Evolutionary conservation across 2,888 invertebrate species (phyloP).

Genomic region (Agrotis puta): DNA sequence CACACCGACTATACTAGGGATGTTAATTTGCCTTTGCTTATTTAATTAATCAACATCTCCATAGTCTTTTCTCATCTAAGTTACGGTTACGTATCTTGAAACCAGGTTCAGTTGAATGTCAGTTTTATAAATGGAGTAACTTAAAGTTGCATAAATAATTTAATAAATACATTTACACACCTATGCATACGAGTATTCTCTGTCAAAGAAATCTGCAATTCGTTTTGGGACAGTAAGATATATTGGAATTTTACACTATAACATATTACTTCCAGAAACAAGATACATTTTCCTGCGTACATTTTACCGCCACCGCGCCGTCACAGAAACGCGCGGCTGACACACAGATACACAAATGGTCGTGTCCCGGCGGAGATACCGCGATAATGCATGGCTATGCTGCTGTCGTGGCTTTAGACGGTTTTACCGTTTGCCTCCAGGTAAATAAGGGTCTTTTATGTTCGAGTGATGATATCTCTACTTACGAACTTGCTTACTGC

Average conservation of each 20-base stretch:
- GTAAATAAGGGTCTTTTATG: neutral
- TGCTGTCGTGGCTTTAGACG: slow-evolving; percentile 18
- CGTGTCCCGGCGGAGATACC: slow-evolving; percentile 25
- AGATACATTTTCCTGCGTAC: neutral
- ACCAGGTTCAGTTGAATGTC: too few relatives aligned
- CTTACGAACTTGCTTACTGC: neutral
- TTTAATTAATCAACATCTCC: neutral
- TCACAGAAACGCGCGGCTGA: slow-evolving; percentile 14
- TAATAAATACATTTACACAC: neutral
- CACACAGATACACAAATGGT: slow-evolving; percentile 28
- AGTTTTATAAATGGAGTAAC: too few relatives aligned
- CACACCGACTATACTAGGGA: too few relatives aligned
- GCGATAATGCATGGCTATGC: slow-evolving; percentile 33
- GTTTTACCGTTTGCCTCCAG: neutral
- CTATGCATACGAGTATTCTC: too few relatives aligned
- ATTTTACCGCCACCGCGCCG: slow-evolving; percentile 12
- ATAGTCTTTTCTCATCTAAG: neutral
- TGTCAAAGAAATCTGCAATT: too few relatives aligned
- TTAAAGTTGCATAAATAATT: neutral
- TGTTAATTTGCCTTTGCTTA: too few relatives aligned
- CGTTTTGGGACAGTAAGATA: too few relatives aligned
- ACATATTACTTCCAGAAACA: neutral
- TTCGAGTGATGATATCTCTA: neutral
- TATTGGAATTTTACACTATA: too few relatives aligned
- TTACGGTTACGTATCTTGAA: too few relatives aligned